Evolutionary conservation across 2,797 vertebrate genomes (phyloP), one percentile per base, ranked within the genome.

Genomic region (Phrynocephalus guinanensis): DNA sequence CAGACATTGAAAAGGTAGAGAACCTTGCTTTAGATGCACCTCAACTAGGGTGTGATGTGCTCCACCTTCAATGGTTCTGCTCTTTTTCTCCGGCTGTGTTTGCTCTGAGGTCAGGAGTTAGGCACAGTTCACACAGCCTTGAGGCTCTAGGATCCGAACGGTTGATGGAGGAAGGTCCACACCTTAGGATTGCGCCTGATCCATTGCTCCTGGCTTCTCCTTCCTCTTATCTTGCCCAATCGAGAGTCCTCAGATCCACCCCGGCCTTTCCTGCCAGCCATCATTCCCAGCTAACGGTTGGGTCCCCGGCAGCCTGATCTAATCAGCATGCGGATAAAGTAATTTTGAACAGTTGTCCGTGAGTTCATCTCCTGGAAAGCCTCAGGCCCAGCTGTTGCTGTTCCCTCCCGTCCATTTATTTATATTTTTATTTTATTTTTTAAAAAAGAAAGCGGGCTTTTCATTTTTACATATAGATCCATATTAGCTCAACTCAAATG

Each of bases 291-390:
- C 91, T 92, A 91, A 93, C 87, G 92, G 92, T 92, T 94, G 79
- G 88, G 82, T 95, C 94, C 93, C 92, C 91, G 89, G 94, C 75
- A 89, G 92, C 80, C 92, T 93, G 92, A 93, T 93, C 93, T 91
- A 91, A 94, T 90, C 88, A 92, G 94, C 87, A 72, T 52, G 84
- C 83, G 75, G 91, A 95, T 93, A 93, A 93, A 94, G 94, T 91
- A 93, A 94, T 95, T 94, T 93, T 92, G 91, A 95, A 94, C 96
- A 96, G 96, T 96, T 96, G 96, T 95, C 93, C 93, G 95, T 96
- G 95, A 96, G 94, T 95, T 96, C 95, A 96, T 95, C 95, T 93
- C 94, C 94, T 96, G 95, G 94, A 95, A 95, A 94, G 89, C 90
- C 80, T 95, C 91, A 20, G 33, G 73, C 94, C 93, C 96, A 96